These are phyloP conservation scores for Malurus splendens DNA, from an alignment of 2,797 vertebrate species.

Conservation along the genomic window DNA sequence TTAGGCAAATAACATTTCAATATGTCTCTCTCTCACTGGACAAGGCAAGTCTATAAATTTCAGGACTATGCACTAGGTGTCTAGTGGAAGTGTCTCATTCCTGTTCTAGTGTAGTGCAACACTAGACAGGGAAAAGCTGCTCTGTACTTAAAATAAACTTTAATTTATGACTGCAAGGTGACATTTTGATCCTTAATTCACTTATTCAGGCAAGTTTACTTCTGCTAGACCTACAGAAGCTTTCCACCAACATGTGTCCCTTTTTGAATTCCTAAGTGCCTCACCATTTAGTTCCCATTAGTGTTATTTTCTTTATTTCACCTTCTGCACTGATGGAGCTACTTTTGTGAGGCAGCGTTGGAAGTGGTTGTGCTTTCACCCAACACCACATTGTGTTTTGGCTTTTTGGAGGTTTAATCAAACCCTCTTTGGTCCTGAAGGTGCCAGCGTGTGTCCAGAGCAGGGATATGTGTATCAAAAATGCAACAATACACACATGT, in stretches of 20 bases:
- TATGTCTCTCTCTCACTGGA: neutral
- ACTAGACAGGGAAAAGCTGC: neutral
- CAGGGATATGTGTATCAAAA: neutral
- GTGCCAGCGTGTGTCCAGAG: neutral
- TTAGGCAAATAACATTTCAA: neutral
- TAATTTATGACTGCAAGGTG: neutral
- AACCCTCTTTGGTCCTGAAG: neutral
- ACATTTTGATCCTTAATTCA: neutral
- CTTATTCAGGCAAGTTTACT: neutral
- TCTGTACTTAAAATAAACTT: neutral
- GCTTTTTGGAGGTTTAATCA: neutral
- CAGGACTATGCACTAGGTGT: neutral
- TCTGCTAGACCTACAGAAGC: neutral
- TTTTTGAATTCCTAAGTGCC: neutral
- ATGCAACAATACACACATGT: neutral
- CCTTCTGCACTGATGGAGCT: neutral
- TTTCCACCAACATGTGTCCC: neutral
- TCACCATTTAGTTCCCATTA: neutral
- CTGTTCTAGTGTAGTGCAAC: neutral
- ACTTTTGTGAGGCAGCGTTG: accelerated
- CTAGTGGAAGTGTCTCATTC: neutral
- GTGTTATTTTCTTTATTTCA: neutral
- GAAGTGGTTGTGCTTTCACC: accelerated
- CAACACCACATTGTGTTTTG: accelerated
- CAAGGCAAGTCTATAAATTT: neutral